Percentiles rank a stretch among this genome's conserved stretches.
These are phyloP conservation scores for Abrostola triplasia DNA, from an alignment of 2,888 invertebrate genomes.

Conservation along the genomic window DNA sequence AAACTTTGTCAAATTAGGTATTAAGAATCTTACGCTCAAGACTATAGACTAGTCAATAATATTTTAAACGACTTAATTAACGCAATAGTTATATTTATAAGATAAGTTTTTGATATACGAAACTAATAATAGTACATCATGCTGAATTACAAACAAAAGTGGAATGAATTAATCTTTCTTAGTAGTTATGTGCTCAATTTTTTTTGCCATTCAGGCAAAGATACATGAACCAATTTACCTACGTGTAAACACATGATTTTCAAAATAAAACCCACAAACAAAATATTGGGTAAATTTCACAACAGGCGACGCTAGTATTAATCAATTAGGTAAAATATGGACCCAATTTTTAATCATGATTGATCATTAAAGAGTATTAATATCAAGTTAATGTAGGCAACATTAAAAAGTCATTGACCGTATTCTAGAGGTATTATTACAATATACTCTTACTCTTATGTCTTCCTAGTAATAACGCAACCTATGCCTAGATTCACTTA, in stretches of 20 bases:
- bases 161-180: no score
- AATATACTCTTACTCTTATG: constrained; percentile 24
- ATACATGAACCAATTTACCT: no score
- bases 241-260: not conserved
- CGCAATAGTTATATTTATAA: no score
- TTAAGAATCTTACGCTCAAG: no score
- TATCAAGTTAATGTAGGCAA: constrained; percentile 14
- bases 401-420: constrained; percentile 27
- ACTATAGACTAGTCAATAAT: no score
- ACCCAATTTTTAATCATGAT: constrained; percentile 1
- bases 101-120: no score
- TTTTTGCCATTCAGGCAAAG: no score
- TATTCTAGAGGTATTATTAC: constrained; percentile 10
- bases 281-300: not conserved
- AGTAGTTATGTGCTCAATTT: no score
- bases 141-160: no score
- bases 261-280: not conserved
- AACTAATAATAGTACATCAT: no score
- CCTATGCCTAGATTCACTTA: constrained; percentile 31
- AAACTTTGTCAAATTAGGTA: no score
- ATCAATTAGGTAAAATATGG: constrained; percentile 13
- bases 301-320: not conserved
- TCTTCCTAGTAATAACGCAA: constrained; percentile 26
- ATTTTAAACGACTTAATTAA: no score
- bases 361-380: constrained; percentile 15